Base-by-base conservation (phyloP, 2,113 vertebrate genomes). In the Terrapene triunguis region DNA sequence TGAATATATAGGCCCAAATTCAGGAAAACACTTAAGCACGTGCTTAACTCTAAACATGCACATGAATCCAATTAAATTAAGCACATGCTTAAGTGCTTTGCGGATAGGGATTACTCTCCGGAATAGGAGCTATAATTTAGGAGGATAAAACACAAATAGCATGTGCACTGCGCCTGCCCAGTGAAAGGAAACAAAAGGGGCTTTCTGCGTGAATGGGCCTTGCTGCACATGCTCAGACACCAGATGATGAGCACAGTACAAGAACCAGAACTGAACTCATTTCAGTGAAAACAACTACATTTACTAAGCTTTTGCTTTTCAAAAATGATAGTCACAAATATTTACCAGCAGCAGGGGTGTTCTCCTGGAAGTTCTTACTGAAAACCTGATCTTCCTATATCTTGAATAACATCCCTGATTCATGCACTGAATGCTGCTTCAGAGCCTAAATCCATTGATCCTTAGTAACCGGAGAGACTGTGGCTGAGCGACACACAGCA, bases 401-500 rank as follows among this genome's bases (percentile, higher is more conserved):
- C 55, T 51, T 62, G 44, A 76, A 47, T 25, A 89, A 29, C 6
- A 72, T 21, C 57, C 57, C 17, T 38, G n/a, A 38, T n/a, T 72
- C 35, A n/a, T 38, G 65, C 65, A 72, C 65, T 72, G 35, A 72
- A 72, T 72, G n/a, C 35, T n/a, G 11, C 29, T 29, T 62, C 59
- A 6, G 29, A 62, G 29, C 13, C 16, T 16, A 65, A 65, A 17
- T 6, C 0, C 14, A 19, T 2, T 9, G 57, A 65, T n/a, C 48
- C 47, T 50, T 65, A 5, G 53, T 53, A 25, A 6, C 42, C 24
- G n/a, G 59, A 12, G 57, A 62, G 55, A 48, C 7, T 54, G 78
- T 0, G 0, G 85, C 27, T 29, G 57, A 29, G 29, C 47, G 57
- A 29, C 0, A 21, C 27, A 27, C 65, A 21, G 17, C 0, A 0